Evolutionary conservation across 2,113 vertebrate genomes (phyloP), one percentile per base, ranked within the genome.

Genomic region (Bothrops jararaca): DNA sequence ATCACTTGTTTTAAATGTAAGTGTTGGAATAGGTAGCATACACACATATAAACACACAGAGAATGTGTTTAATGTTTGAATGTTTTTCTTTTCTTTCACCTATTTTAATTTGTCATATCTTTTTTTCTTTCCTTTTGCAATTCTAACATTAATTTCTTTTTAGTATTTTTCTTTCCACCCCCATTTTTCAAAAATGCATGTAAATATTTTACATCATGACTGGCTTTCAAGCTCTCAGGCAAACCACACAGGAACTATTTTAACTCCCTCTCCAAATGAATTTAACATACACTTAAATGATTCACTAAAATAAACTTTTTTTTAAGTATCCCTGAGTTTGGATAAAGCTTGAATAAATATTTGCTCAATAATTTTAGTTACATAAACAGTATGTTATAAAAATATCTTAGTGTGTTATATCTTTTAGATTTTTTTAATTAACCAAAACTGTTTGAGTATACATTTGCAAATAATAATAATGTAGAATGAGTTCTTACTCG

Each of bases 161-260:
- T 80, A 42, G 10, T 57, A 42, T 88, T 93, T 88, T 86, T 80
- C 5, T 93, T 89, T 85, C 86, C 64, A 91, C 42, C 13, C 45
- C 34, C 8, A 53, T 89, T 85, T 22, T 89, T 91, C 85, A 91
- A 89, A 89, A 89, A n/a, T 91, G 45, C n/a, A 86, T 58, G 89
- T 91, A 42, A 91, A 91, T 91, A 85, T 39, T 89, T 93, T 85
- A 91, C 9, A 13, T 50, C 39, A 26, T 39, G 11, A n/a, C 20
- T 9, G 11, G 13, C 12, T 86, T 64, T 60, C 80, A 54, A 64
- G 54, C 10, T 90, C 57, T 64, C 60, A 2, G 69, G 24, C 26
- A 60, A 57, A 80, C 15, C 1, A 1, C 29, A 57, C 34, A 48
- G 54, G 53, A 86, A 88, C 18, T 45, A n/a, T 69, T 56, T 86